These are phyloP conservation scores for Spinus olivaceus DNA, from an alignment of 2,797 vertebrate genomes.

Conservation along the genomic window DNA sequence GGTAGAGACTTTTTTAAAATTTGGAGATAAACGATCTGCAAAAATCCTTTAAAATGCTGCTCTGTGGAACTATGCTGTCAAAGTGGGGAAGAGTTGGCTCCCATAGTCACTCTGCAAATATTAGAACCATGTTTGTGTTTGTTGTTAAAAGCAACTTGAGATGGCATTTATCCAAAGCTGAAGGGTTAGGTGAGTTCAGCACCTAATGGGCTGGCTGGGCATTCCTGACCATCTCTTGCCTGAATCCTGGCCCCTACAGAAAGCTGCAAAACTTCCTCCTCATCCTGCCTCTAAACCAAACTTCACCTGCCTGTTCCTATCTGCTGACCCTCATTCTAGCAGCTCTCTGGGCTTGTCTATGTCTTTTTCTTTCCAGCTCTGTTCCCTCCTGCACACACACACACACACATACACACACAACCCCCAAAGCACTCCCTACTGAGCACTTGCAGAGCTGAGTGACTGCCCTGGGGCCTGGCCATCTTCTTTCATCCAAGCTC, in stretches of 20 bases:
- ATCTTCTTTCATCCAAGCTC: accelerated
- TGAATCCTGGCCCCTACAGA: not conserved
- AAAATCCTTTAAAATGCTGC: not conserved
- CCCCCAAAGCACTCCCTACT: not conserved
- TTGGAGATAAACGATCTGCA: not conserved
- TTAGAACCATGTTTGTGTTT: not conserved
- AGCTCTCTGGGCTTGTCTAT: not conserved
- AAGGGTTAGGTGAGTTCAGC: not conserved
- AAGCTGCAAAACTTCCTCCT: not conserved
- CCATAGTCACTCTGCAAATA: not conserved
- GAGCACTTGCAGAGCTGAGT: not conserved
- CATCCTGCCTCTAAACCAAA: not conserved
- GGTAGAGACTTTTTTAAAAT: not conserved
- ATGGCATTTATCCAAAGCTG: not conserved
- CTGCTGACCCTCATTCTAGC: not conserved
- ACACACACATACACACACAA: no score
- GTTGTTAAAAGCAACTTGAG: not conserved
- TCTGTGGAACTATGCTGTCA: not conserved
- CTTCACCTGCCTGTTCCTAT: not conserved
- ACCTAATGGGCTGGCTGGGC: not conserved
- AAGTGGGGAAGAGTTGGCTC: not conserved
- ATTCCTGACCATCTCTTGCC: not conserved
- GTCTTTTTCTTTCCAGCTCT: not conserved
- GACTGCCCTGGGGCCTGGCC: not conserved
- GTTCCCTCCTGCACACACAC: not conserved